Conservation (phyloP, 2,888 invertebrate genomes). For the Caenorhabditis zanzibari region DNA sequence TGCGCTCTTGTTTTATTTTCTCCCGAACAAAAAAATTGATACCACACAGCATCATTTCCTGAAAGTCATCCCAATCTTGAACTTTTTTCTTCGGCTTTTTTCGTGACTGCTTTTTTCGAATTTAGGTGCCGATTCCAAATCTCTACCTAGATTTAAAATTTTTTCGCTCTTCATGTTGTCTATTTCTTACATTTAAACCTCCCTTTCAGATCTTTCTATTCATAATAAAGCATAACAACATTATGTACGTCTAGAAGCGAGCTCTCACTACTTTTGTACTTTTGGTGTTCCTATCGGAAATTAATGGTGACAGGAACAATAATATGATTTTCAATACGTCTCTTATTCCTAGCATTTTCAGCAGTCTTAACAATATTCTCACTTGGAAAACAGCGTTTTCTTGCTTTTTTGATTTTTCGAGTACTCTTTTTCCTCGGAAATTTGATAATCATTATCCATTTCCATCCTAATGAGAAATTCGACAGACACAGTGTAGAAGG, state of each 20-base stretch:
- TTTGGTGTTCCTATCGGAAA: slow-evolving; percentile 39
- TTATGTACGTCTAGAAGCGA: slow-evolving; percentile 11
- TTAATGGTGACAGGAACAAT: slow-evolving; percentile 50
- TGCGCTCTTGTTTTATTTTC: neutral
- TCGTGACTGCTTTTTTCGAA: neutral
- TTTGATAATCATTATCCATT: slow-evolving; percentile 59
- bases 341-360: neutral
- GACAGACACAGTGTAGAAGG: slow-evolving; percentile 24
- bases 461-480: slow-evolving; percentile 55
- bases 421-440: slow-evolving; percentile 35
- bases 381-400: slow-evolving; percentile 8
- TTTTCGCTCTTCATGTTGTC: too few species aligned
- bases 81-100: neutral
- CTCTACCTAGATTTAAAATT: too few species aligned
- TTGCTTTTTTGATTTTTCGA: neutral
- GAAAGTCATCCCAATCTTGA: neutral
- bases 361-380: neutral
- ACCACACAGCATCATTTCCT: slow-evolving; percentile 39
- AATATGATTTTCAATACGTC: slow-evolving; percentile 7
- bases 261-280: slow-evolving; percentile 24
- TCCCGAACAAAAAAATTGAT: slow-evolving; percentile 1
- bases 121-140: neutral
- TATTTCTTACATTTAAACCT: too few species aligned
- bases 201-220: neutral
- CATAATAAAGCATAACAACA: slow-evolving; percentile 30